Evolutionary conservation across 2,113 vertebrate genomes (phyloP).

Genomic region (Sylvilagus bachmani): DNA sequence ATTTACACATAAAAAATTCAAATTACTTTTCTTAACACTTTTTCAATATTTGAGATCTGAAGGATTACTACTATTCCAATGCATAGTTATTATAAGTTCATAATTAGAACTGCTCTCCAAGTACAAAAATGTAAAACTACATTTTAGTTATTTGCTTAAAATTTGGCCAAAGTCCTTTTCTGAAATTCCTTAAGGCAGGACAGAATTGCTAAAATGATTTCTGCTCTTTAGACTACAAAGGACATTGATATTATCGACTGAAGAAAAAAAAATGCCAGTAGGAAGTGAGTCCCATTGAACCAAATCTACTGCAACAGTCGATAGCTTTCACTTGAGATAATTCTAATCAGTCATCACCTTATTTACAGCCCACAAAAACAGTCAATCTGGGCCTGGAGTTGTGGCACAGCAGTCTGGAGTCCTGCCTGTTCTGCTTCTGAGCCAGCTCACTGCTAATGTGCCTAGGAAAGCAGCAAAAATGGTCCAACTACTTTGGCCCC

Average conservation of each 20-base stretch:
- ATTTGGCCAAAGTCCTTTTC: slow-evolving; percentile 10
- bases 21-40: background rate
- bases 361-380: slow-evolving; percentile 40
- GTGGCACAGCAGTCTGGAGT: too few relatives aligned
- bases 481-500: too few relatives aligned
- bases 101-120: slow-evolving; percentile 22
- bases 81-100: background rate
- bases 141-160: slow-evolving; percentile 1
- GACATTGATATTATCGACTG: background rate
- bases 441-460: too few relatives aligned
- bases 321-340: background rate
- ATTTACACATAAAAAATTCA: slow-evolving; percentile 62
- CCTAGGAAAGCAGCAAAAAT: too few relatives aligned
- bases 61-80: background rate
- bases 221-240: background rate
- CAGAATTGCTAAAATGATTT: slow-evolving; percentile 5
- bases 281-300: background rate
- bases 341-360: background rate
- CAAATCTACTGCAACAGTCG: background rate
- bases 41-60: slow-evolving; percentile 10
- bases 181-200: slow-evolving; percentile 26
- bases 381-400: background rate
- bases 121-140: slow-evolving; percentile 30
- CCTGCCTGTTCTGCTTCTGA: too few relatives aligned
- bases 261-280: background rate